Evolutionary conservation across 2,797 vertebrate species (phyloP), one percentile per base, ranked within the genome.

Genomic region (Alfaro cultratus): DNA sequence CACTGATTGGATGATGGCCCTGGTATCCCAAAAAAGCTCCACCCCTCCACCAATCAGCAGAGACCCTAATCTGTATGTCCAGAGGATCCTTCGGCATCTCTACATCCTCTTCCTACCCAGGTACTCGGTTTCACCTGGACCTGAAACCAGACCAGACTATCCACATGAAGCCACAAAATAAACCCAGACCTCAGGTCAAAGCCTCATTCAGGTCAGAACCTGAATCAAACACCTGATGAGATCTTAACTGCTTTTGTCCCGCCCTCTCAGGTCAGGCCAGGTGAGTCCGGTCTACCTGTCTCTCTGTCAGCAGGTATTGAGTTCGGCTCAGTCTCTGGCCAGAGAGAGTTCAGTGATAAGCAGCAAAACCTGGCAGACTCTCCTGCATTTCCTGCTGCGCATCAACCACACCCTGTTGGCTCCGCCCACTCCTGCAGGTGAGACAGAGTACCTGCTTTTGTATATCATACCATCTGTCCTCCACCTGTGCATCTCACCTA

Each of bases 1-100:
- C 93, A 98, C 97, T 26, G 98, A 99, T 81, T 99, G 97, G 97
- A 96, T 99, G 87, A 97, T 97, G 97, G 97, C 97, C 70, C 93
- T 98, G 86, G 96, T 98, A 16, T 94, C 96, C 83, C 96, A 95
- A 1, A 96, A 96, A 92, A 96, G 97, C 84, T 97, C 97, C 80
- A 97, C 97, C 89, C 98, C 98, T 80, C 95, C 96, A 84, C 97
- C 97, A 55, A 95, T 99, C 89, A 94, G 96, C 93, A 97, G 97
- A 93, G 97, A 99, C 88, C 98, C 98, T 77, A 97, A 99, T 91
- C 93, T 96, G 78, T 99, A 99, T 29, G 93, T 96, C 91, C 98
- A 98, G 91, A 97, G 94, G 92, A 98, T 99, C 91, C 96, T 99
- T 81, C 97, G 96, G 93, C 97, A 99, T 89, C 95, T 99, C 57